Evolutionary conservation across 2,888 invertebrate species (phyloP), one percentile per base, ranked within the genome.

Genomic region (Endomychus coccineus): DNA sequence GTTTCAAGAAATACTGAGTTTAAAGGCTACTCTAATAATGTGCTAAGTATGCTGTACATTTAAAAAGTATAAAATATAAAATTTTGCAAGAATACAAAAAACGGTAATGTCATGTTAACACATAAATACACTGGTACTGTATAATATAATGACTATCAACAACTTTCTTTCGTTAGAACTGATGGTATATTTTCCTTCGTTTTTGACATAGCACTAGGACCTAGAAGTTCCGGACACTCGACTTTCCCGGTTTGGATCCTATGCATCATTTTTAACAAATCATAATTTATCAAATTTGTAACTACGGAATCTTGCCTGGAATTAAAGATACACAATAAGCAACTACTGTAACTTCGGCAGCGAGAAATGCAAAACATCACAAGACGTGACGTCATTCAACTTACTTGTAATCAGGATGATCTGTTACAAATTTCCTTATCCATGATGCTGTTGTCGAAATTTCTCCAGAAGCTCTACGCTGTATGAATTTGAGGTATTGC

Each of bases 401-500:
- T 72, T 61, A 89, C 89, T 85, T 83, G 70, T 97, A 97, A 27
- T 84, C 80, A 0, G 89, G 80, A 70, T 99, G 98, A 10, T 73
- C 71, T 23, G 77, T 74, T 35, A 98, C 86, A 69, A 91, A 94
- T 43, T 86, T 77, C 29, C 98, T 76, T 59, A 96, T 85, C 94
- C 95, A 98, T 17, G 84, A 73, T 24, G 98, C 98, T 51, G 92
- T 90, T 34, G 98, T 99, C 58, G 80, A 72, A 35, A 95, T 77
- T 62, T 91, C 86, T 16, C 96, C 96, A 51, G 84, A 77, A 4
- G 91, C 89, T 54, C 89, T 75, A 38, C 80, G 76, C 61, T 85
- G 83, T 59, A 98, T 95, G 43, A 96, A 78, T 59, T 85, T 88
- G 45, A 98, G 75, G 70, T 98, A 98, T 68, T 95, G 90, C 64